Percentiles rank a stretch among this genome's conserved stretches.
phyloP scores from a whole-genome alignment of 2,113 vertebrate species.

The Heptranchias perlo region DNA sequence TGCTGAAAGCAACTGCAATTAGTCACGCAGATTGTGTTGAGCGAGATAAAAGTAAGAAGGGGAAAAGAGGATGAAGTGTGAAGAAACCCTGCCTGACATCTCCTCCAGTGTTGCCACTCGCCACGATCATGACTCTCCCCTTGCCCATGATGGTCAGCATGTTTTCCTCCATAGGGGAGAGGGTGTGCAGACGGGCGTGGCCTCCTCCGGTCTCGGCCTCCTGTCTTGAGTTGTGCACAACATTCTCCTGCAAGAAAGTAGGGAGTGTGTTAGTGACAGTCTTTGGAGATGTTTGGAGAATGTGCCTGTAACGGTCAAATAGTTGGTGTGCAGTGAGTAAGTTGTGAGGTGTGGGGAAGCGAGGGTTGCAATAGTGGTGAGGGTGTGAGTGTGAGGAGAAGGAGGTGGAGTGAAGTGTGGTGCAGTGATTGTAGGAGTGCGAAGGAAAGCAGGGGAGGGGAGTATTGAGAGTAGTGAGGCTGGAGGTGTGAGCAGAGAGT shows the following conservation, averaged over 20 bases:
- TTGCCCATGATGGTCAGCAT: not conserved
- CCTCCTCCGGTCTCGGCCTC: not conserved
- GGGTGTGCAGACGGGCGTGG: not conserved
- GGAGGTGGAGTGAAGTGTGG: no score
- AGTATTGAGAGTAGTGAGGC: not conserved
- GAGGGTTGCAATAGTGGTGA: not conserved
- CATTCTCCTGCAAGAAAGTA: not conserved
- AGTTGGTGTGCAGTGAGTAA: not conserved
- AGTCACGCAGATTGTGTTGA: not conserved
- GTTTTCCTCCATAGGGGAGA: not conserved
- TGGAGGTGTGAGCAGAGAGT: not conserved
- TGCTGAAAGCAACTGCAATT: not conserved
- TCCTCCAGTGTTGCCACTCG: not conserved
- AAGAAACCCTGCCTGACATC: not conserved
- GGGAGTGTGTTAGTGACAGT: not conserved
- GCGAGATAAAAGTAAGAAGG: no score
- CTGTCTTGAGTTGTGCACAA: not conserved
- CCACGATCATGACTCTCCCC: not conserved
- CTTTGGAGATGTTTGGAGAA: not conserved
- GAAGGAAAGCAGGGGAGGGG: no score
- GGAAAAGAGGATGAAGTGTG: not conserved
- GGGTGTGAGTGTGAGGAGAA: no score
- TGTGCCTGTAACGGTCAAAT: not conserved
- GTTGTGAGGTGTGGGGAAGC: not conserved
- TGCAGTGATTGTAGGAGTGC: not conserved